Evolutionary conservation across 2,888 invertebrate species (phyloP).

Genomic region (Cataglyphis rosenhaueri): DNA sequence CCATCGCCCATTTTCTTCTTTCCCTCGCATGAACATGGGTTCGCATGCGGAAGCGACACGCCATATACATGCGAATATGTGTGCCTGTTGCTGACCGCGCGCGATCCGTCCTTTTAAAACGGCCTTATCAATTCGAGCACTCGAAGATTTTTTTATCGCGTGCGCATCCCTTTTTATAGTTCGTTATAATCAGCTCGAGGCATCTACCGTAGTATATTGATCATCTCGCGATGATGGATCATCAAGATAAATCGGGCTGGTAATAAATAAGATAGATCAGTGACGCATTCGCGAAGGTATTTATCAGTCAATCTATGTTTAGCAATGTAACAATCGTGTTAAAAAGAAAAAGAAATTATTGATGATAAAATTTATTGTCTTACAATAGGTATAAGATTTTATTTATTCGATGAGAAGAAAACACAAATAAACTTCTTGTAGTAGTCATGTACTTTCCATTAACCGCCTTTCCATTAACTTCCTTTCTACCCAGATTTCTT

Average conservation of each 20-base stretch:
- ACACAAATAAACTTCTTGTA: neutral
- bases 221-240: slow-evolving; percentile 32
- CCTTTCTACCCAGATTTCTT: too few species aligned
- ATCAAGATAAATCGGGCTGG: slow-evolving; percentile 1
- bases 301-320: neutral
- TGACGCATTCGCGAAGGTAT: slow-evolving; percentile 2
- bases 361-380: neutral
- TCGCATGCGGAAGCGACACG: slow-evolving; percentile 47
- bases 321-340: neutral
- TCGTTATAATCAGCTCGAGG: slow-evolving; percentile 33
- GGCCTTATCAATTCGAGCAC: slow-evolving; percentile 48
- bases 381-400: neutral
- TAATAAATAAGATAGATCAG: slow-evolving; percentile 30
- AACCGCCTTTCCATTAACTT: too few species aligned
- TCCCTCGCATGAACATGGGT: slow-evolving; percentile 37
- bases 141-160: slow-evolving; percentile 45
- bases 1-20: slow-evolving; percentile 51
- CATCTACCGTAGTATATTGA: slow-evolving; percentile 29
- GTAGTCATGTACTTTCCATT: neutral
- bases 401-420: neutral
- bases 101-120: slow-evolving; percentile 35
- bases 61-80: slow-evolving; percentile 19
- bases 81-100: slow-evolving; percentile 19
- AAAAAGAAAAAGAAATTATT: neutral
- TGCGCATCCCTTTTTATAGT: slow-evolving; percentile 13